Evolutionary conservation across 2,888 invertebrate species (phyloP).

Genomic region (Drosophila lutescens): DNA sequence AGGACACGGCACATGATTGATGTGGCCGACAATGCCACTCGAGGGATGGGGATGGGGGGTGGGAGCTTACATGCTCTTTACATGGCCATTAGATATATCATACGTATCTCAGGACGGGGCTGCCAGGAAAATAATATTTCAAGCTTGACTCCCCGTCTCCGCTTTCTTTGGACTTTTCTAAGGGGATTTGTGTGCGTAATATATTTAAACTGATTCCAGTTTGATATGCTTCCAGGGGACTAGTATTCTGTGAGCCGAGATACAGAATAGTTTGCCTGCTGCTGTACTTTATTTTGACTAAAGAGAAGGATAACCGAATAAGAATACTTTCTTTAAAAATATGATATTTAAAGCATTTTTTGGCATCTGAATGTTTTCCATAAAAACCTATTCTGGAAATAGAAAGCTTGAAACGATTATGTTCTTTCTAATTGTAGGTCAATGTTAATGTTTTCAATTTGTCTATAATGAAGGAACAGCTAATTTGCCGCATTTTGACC

Average conservation of each 20-base stretch:
- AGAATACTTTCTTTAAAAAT: no score
- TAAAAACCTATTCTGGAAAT: no score
- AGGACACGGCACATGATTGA: slow-evolving; percentile 65
- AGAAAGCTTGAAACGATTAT: no score
- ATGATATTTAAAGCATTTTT: no score
- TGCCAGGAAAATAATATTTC: slow-evolving; percentile 21
- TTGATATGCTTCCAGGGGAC: slow-evolving; percentile 13
- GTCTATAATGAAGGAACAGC: no score
- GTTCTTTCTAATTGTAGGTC: no score
- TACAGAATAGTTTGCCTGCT: background rate
- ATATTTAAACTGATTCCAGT: slow-evolving; percentile 14
- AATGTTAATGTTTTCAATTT: no score
- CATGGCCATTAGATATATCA: slow-evolving; percentile 63
- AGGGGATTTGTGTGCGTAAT: slow-evolving; percentile 28
- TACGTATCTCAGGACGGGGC: slow-evolving; percentile 20
- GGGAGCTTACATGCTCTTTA: slow-evolving; percentile 54
- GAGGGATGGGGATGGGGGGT: background rate
- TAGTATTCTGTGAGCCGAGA: slow-evolving; percentile 4
- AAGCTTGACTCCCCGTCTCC: slow-evolving; percentile 22
- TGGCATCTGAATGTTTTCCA: no score
- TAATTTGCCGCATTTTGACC: no score
- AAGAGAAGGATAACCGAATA: no score
- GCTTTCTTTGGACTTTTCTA: slow-evolving; percentile 6
- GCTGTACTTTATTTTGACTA: background rate
- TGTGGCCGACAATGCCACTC: slow-evolving; percentile 44